Evolutionary conservation across 2,113 vertebrate genomes (phyloP).

Genomic region (Vidua macroura): DNA sequence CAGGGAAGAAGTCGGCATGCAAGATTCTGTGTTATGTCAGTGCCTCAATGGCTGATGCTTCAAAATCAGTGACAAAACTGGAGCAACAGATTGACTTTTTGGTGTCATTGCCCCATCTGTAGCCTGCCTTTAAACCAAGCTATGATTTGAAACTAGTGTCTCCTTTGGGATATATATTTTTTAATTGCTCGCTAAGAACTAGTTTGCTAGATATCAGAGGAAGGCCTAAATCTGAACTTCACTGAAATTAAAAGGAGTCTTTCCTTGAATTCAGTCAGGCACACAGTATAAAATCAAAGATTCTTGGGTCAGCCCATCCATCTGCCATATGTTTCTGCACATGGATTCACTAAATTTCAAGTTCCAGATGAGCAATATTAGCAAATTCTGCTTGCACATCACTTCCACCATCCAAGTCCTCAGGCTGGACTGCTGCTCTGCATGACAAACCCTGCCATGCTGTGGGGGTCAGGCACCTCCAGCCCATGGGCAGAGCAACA

Average conservation of each 20-base stretch:
- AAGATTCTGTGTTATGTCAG: neutral
- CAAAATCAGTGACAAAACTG: neutral
- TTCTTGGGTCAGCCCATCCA: neutral
- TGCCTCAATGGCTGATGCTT: neutral
- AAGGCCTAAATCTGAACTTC: neutral
- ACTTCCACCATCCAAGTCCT: neutral
- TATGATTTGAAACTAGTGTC: neutral
- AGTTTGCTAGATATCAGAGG: neutral
- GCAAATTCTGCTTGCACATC: neutral
- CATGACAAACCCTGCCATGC: neutral
- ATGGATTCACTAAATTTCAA: neutral
- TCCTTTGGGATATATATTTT: neutral
- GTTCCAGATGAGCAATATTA: neutral
- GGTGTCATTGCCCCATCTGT: accelerated
- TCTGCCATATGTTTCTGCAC: neutral
- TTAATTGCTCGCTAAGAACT: neutral
- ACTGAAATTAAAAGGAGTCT: neutral
- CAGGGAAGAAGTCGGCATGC: neutral
- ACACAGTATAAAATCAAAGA: neutral
- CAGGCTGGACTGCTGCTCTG: neutral
- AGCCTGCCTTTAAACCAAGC: neutral
- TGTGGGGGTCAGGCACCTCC: accelerated
- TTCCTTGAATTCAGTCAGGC: neutral
- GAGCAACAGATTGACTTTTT: neutral
- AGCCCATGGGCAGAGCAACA: accelerated